Evolutionary conservation across 2,888 invertebrate species (phyloP), one percentile per base, ranked within the genome.

Genomic region (Tethea ocularis): DNA sequence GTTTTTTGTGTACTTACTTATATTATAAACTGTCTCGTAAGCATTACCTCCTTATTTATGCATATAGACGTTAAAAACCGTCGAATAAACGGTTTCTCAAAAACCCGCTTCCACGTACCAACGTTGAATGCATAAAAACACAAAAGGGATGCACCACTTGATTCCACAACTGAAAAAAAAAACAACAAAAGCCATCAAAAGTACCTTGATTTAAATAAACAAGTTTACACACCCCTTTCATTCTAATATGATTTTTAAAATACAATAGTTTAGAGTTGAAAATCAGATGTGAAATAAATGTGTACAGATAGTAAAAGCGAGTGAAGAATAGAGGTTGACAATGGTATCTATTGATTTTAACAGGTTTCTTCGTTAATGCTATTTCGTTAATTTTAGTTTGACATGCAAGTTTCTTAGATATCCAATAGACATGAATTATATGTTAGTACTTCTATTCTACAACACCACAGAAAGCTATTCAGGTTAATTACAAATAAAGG

Each of bases 121-220:
- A 36, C 53, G 53, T 33, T 56, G 57, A 57, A 57, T 60, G 59
- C 61, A 56, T 52, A 33, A 38, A 38, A n/a, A 38, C 38, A 54
- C 36, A 41, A 53, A 53, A 51, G 41, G 33, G 61, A 61, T 61
- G 61, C 59, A 62, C 62, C 58, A 59, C 56, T 60, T 59, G 61
- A 26, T 56, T 56, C 56, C 26, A 46, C 38, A 38, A 38, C 46
- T 46, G 46, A 46, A 46, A 20, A 46, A 38, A 38, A 46, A 46
- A 20, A 8, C 46, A 20, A 38, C 38, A 38, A 38, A 38, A 38
- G 38, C 5, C 38, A n/a, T 38, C n/a, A 38, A 38, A 46, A 46
- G 46, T 20, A 46, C 46, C 10, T 46, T 46, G 46, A 46, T 46
- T 46, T 46, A 23, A 23, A 41, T 33, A 26, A 24, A 46, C 24